Conservation (phyloP, 2,797 vertebrate species). For the Echeneis naucrates region DNA sequence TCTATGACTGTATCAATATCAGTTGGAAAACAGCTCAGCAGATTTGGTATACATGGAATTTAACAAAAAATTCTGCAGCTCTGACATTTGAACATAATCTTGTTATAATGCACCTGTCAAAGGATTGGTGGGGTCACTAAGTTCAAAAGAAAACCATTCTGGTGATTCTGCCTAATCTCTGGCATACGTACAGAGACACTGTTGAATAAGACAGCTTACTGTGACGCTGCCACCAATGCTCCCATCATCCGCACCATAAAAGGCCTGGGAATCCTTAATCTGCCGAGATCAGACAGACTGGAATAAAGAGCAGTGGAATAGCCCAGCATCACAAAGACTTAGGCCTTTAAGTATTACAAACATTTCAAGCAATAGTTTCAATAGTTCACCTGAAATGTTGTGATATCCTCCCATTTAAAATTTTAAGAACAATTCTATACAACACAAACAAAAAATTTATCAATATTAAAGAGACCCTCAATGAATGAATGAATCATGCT, state of each 20-base stretch:
- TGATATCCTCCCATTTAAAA: too few relatives aligned
- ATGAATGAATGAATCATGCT: too few relatives aligned
- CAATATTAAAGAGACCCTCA: too few relatives aligned
- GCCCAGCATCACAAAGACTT: neutral
- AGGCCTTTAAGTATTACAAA: neutral
- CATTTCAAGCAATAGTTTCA: neutral
- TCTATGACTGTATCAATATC: too few relatives aligned
- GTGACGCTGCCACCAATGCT: neutral
- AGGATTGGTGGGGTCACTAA: slow-evolving; percentile 11
- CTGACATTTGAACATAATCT: too few relatives aligned
- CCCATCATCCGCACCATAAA: slow-evolving; percentile 20
- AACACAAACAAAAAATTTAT: too few relatives aligned
- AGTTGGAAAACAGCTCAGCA: neutral
- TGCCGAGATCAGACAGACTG: slow-evolving; percentile 52
- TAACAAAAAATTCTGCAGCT: neutral
- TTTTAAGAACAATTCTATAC: too few relatives aligned
- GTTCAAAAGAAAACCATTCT: slow-evolving; percentile 37
- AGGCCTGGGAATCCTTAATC: slow-evolving; percentile 56
- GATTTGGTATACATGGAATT: neutral
- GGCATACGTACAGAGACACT: slow-evolving; percentile 34
- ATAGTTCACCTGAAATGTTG: too few relatives aligned
- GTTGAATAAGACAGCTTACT: slow-evolving; percentile 62
- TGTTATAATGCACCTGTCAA: slow-evolving; percentile 12
- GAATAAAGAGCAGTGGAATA: slow-evolving; percentile 17
- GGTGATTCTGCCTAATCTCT: slow-evolving; percentile 40